Evolutionary conservation across 2,888 invertebrate species (phyloP).

Genomic region (Anodontia alba): DNA sequence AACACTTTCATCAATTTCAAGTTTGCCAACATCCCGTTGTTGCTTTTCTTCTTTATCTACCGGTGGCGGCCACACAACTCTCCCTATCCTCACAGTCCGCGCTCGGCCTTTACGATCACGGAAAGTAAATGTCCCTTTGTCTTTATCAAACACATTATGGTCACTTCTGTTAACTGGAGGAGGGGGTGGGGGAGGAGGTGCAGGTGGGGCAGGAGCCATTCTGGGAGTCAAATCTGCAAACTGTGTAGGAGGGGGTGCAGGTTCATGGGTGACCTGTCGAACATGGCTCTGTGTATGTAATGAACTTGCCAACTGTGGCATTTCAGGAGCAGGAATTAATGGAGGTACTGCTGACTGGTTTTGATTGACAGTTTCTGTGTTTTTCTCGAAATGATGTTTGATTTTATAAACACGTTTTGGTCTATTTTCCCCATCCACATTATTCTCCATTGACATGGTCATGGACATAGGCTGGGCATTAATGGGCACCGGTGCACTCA

Average conservation of each 20-base stretch:
- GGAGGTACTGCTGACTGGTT: slow-evolving; percentile 21
- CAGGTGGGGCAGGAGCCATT: slow-evolving; percentile 64
- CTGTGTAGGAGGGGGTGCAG: slow-evolving; percentile 70
- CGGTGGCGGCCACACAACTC: slow-evolving; percentile 93
- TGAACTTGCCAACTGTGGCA: slow-evolving; percentile 77
- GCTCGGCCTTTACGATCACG: slow-evolving; percentile 92
- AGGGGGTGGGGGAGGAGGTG: slow-evolving; percentile 87
- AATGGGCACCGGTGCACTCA: slow-evolving; percentile 53
- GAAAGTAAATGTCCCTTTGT: slow-evolving; percentile 84
- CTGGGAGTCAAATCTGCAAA: slow-evolving; percentile 63
- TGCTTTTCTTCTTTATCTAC: slow-evolving; percentile 88
- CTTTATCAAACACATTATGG: slow-evolving; percentile 65
- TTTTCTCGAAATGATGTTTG: slow-evolving; percentile 65
- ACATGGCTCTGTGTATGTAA: slow-evolving; percentile 31
- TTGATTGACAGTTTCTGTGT: slow-evolving; percentile 63
- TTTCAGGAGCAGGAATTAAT: slow-evolving; percentile 77
- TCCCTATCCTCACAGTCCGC: slow-evolving; percentile 95
- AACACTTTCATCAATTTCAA: slow-evolving; percentile 81
- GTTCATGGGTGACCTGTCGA: slow-evolving; percentile 50
- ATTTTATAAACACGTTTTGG: slow-evolving; percentile 67
- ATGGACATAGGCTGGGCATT: slow-evolving; percentile 22
- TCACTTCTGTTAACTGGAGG: slow-evolving; percentile 87
- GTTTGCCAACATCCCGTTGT: slow-evolving; percentile 75
- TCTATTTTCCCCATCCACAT: slow-evolving; percentile 37
- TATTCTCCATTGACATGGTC: slow-evolving; percentile 36